Evolutionary conservation across 2,888 invertebrate species (phyloP), one percentile per base, ranked within the genome.

Genomic region (Lasioglossum malachurum): DNA sequence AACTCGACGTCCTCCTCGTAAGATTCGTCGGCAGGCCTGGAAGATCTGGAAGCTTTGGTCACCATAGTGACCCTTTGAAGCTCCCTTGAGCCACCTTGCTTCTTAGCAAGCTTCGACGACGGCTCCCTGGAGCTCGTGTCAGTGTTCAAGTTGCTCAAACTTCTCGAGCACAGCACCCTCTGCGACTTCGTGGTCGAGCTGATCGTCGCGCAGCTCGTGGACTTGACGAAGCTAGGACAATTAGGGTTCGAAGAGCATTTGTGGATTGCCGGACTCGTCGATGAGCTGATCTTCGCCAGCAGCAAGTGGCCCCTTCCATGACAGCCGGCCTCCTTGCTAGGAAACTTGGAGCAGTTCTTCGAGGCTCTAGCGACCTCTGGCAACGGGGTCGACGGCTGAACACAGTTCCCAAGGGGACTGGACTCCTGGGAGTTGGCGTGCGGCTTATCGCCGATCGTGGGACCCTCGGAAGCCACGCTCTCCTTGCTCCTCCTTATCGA

Each of bases 211-310:
- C 57, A 75, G 49, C 38, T 31, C 27, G 35, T 64, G 27, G 78
- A 74, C 72, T 89, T 89, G 4, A 44, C 53, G 77, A 91, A 82
- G 88, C 88, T 91, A 1, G 91, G 90, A 31, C 92, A 93, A 78
- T 91, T 92, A 0, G 92, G 89, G 83, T 92, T 93, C 19, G 94
- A 92, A 78, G 90, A 88, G 90, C 93, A 94, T 90, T 94, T 94
- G 84, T 93, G 92, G 41, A 91, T 71, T 44, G 67, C 53, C 23
- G 80, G 38, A 14, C 41, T 86, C 5, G 80, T 53, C 53, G 53
- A 27, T 16, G 60, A 38, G 41, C 71, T 49, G 16, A 49, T 60
- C 27, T 80, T 87, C 31, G 75, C 27, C 16, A 64, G 7, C 4
- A 49, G 71, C 49, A 64, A 27, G 14, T 87, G 90, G 57, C 27